Conservation (phyloP, 2,888 invertebrate species). For the Melieria omissa region DNA sequence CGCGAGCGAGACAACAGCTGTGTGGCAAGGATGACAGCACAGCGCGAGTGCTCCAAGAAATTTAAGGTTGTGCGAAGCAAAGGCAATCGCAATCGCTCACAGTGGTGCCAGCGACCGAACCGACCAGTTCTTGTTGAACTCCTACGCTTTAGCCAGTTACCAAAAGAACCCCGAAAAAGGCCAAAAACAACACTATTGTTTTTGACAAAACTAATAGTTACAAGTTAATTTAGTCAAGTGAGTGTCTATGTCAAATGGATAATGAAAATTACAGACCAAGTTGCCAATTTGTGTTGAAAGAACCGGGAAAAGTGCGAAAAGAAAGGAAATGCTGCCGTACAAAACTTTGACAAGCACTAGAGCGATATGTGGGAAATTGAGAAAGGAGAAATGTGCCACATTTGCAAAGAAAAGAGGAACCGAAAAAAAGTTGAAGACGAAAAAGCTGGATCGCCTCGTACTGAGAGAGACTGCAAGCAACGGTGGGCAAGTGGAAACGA, state of each 20-base stretch:
- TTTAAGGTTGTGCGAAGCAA: constrained; percentile 27
- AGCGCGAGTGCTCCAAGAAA: constrained; percentile 17
- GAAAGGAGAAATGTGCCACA: neutral
- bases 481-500: no score
- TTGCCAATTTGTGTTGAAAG: constrained; percentile 24
- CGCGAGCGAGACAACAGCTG: constrained; percentile 9
- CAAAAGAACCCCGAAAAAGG: constrained; percentile 65
- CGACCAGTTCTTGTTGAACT: constrained; percentile 51
- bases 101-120: constrained; percentile 51
- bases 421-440: neutral
- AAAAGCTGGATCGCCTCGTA: no score
- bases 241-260: constrained; percentile 68
- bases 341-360: no score
- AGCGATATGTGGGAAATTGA: no score
- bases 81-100: constrained; percentile 40
- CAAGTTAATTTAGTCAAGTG: constrained; percentile 82
- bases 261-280: constrained; percentile 33
- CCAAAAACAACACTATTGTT: constrained; percentile 74
- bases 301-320: constrained; percentile 8
- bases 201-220: constrained; percentile 71
- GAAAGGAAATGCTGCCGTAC: constrained; percentile 13
- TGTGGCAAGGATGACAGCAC: neutral
- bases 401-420: neutral
- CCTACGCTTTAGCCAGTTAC: constrained; percentile 47
- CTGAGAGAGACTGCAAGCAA: no score